Evolutionary conservation across 2,113 vertebrate species (phyloP).

Genomic region (Nettapus auritus): DNA sequence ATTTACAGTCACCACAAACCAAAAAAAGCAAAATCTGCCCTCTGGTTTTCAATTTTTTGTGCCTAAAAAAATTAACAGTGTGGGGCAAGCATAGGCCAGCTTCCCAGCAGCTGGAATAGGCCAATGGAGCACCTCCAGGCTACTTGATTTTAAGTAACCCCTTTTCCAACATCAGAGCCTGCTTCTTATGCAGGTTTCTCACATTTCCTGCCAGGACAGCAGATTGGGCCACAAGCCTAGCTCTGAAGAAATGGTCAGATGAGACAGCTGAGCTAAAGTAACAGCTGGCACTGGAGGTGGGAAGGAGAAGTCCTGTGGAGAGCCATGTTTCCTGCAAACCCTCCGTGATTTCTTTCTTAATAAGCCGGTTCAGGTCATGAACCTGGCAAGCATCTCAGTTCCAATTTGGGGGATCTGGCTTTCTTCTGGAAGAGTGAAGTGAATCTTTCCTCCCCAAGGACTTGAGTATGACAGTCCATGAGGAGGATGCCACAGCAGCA

Average conservation of each 20-base stretch:
- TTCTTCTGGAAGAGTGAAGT: background rate
- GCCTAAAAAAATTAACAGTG: background rate
- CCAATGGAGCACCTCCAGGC: background rate
- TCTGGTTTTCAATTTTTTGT: background rate
- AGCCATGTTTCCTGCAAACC: background rate
- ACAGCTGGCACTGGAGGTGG: background rate
- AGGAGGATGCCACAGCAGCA: background rate
- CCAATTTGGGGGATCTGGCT: background rate
- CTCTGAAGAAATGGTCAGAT: background rate
- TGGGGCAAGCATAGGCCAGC: background rate
- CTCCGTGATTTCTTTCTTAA: background rate
- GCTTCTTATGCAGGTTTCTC: background rate
- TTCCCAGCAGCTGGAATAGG: background rate
- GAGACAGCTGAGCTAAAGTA: background rate
- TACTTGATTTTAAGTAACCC: background rate
- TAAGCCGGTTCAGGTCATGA: fast-evolving
- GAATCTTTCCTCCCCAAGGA: background rate
- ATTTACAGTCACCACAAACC: background rate
- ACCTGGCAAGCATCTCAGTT: fast-evolving
- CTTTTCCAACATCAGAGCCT: background rate
- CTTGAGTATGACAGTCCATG: fast-evolving
- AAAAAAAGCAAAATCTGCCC: background rate
- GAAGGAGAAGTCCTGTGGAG: background rate
- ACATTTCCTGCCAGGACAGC: background rate
- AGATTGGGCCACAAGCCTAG: too few species aligned